Evolutionary conservation across 2,113 vertebrate genomes (phyloP).

Genomic region (Anolis carolinensis): DNA sequence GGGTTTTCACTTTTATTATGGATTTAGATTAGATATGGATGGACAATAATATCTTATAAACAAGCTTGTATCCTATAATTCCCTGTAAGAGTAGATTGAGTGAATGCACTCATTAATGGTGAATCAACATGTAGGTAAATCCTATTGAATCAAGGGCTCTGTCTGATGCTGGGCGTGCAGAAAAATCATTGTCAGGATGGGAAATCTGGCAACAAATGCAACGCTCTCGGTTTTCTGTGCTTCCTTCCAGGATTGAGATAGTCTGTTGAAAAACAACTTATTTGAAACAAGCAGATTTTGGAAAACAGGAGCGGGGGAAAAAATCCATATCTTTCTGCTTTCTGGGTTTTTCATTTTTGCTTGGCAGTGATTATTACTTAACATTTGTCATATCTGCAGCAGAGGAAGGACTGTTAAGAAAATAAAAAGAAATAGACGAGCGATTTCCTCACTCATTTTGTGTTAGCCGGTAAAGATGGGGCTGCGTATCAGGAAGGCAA

Average conservation of each 20-base stretch:
- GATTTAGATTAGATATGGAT: no score
- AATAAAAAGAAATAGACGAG: conserved; percentile 19
- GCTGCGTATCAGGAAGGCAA: neutral
- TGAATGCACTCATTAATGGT: no score
- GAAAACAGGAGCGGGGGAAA: neutral
- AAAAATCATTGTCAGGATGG: neutral
- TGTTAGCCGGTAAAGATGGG: neutral
- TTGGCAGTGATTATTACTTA: conserved; percentile 20
- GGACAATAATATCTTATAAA: no score
- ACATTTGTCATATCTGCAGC: conserved; percentile 37
- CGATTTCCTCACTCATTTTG: neutral
- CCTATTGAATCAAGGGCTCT: neutral
- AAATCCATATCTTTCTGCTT: neutral
- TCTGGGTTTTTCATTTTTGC: neutral
- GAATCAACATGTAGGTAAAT: no score
- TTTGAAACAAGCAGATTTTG: neutral
- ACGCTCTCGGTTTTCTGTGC: neutral
- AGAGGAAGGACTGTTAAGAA: neutral
- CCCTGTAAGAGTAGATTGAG: no score
- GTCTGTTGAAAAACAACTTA: conserved; percentile 22
- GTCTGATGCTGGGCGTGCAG: no score
- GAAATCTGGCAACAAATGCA: neutral
- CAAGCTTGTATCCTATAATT: no score
- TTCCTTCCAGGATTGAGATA: neutral
- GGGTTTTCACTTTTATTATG: no score